These are phyloP conservation scores for Priapulus caudatus DNA, from an alignment of 2,888 invertebrate species.

Conservation along the genomic window DNA sequence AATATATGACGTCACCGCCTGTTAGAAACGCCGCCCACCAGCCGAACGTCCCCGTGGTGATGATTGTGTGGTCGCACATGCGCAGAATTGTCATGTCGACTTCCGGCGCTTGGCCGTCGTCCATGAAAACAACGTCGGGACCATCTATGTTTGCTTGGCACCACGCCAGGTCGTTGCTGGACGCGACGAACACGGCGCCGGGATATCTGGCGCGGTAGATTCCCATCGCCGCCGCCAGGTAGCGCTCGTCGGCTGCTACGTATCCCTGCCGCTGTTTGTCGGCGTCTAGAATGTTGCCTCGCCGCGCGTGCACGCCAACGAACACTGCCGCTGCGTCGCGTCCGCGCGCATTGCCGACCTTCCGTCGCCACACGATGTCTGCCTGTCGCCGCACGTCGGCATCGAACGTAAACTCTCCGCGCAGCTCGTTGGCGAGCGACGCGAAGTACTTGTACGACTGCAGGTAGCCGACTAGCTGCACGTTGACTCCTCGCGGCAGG, in stretches of 20 bases:
- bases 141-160: not conserved
- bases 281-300: not conserved
- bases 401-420: constrained; percentile 1
- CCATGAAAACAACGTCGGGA: not conserved
- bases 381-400: not conserved
- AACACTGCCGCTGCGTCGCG: not conserved
- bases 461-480: not conserved
- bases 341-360: not conserved
- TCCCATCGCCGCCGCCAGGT: not conserved
- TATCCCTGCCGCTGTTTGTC: not conserved
- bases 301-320: not conserved
- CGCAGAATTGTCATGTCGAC: not conserved
- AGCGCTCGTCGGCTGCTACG: not conserved
- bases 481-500: not conserved
- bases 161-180: not conserved
- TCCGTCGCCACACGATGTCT: not conserved
- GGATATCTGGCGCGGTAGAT: not conserved
- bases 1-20: not conserved
- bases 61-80: not conserved
- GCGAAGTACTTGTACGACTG: not conserved
- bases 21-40: not conserved
- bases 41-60: not conserved
- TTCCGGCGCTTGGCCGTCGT: not conserved
- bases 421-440: not conserved
- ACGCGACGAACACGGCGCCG: not conserved